phyloP scores from a whole-genome alignment of 2,113 vertebrate species.

The Vombatus ursinus region DNA sequence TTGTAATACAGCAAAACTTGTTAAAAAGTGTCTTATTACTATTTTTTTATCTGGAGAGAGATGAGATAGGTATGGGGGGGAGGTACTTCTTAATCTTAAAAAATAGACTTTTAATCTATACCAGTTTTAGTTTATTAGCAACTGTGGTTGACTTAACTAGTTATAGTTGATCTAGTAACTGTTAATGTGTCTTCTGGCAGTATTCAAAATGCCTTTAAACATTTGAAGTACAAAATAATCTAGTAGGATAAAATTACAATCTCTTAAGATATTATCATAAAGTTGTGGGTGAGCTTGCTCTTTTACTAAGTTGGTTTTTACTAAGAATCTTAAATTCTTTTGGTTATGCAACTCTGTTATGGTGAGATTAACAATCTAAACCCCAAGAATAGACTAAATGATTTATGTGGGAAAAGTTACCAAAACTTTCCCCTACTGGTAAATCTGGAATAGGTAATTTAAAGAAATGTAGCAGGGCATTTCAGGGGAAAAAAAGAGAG shows the following conservation, averaged over 20 bases:
- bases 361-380: slow-evolving; percentile 20
- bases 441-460: slow-evolving; percentile 51
- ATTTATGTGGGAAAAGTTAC: slow-evolving; percentile 2
- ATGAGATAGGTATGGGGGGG: background rate
- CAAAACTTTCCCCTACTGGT: background rate
- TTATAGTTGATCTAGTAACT: slow-evolving; percentile 20
- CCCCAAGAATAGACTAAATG: slow-evolving; percentile 18
- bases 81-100: slow-evolving; percentile 38
- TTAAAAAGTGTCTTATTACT: background rate
- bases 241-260: slow-evolving; percentile 24
- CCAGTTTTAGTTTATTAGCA: slow-evolving; percentile 27
- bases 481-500: slow-evolving; percentile 44
- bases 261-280: slow-evolving; percentile 29
- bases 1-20: background rate
- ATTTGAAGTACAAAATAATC: slow-evolving; percentile 33
- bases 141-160: background rate
- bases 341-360: slow-evolving; percentile 34
- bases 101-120: background rate
- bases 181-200: background rate
- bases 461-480: slow-evolving; percentile 51
- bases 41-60: background rate
- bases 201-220: slow-evolving; percentile 21
- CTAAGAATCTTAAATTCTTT: slow-evolving; percentile 2
- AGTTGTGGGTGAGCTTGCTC: background rate
- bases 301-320: slow-evolving; percentile 21